phyloP scores from a whole-genome alignment of 2,113 vertebrate species.

The Mus musculus region DNA sequence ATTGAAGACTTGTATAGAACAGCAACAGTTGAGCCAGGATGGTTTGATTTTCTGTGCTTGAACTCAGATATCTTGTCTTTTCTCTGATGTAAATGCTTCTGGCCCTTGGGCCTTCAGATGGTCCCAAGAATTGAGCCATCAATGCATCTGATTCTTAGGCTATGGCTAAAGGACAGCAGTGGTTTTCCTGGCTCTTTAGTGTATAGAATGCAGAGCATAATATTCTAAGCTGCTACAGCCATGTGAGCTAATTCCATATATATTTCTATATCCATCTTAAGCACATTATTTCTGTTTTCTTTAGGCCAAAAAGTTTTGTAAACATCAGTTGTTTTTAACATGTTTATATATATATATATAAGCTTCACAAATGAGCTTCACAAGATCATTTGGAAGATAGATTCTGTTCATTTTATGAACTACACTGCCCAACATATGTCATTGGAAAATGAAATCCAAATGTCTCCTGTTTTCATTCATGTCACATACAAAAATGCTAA shows the following conservation, averaged over 20 bases:
- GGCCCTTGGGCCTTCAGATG: neutral
- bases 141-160: neutral
- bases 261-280: neutral
- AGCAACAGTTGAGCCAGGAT: neutral
- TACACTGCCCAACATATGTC: neutral
- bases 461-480: neutral
- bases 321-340: neutral
- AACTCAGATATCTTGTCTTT: neutral
- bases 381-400: constrained; percentile 9
- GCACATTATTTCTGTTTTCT: neutral
- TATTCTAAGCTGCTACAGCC: neutral
- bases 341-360: constrained; percentile 12
- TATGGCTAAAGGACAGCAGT: neutral
- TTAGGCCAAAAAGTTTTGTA: neutral
- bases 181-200: neutral
- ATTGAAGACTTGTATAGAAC: neutral
- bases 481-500: constrained; percentile 4
- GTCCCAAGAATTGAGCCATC: neutral
- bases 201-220: neutral
- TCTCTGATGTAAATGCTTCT: neutral
- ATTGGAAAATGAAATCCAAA: neutral
- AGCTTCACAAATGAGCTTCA: neutral
- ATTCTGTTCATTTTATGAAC: neutral
- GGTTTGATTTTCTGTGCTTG: neutral
- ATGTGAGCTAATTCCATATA: neutral